These are phyloP conservation scores for Acronicta alni DNA, from an alignment of 2,888 invertebrate species.

Conservation along the genomic window DNA sequence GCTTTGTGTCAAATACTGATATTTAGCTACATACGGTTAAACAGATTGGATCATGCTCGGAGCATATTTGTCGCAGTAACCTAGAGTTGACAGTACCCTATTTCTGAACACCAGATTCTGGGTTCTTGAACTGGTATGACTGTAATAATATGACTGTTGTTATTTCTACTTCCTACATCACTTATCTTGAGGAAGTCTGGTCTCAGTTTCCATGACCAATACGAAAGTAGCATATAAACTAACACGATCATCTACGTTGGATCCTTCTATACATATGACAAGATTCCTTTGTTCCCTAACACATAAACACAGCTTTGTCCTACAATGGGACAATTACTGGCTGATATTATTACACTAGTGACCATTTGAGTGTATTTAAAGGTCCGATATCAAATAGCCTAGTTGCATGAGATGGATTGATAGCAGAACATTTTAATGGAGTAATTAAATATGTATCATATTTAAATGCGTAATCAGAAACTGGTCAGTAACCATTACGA, in stretches of 20 bases:
- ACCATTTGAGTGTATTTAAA: constrained; percentile 32
- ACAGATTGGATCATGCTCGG: too few relatives aligned
- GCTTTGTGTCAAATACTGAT: too few relatives aligned
- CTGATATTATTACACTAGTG: background rate
- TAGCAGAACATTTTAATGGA: constrained; percentile 44
- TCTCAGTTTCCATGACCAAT: too few relatives aligned
- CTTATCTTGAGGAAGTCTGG: too few relatives aligned
- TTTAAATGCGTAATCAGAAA: constrained; percentile 47
- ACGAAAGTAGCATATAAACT: too few relatives aligned
- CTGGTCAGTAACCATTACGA: constrained; percentile 31
- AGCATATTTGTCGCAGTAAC: background rate
- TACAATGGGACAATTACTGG: background rate
- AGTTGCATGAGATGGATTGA: constrained; percentile 51
- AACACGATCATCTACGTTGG: too few relatives aligned
- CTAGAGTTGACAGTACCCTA: background rate
- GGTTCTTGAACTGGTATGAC: background rate
- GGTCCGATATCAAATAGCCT: constrained; percentile 51
- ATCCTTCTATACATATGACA: background rate
- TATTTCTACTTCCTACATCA: background rate
- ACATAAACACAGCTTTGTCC: background rate
- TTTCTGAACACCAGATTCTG: background rate
- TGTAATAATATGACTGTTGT: background rate
- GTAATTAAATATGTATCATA: constrained; percentile 53
- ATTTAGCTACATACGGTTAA: too few relatives aligned
- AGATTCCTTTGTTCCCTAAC: too few relatives aligned